phyloP scores from a whole-genome alignment of 2,888 invertebrate species.

The Yponomeuta cagnagella region DNA sequence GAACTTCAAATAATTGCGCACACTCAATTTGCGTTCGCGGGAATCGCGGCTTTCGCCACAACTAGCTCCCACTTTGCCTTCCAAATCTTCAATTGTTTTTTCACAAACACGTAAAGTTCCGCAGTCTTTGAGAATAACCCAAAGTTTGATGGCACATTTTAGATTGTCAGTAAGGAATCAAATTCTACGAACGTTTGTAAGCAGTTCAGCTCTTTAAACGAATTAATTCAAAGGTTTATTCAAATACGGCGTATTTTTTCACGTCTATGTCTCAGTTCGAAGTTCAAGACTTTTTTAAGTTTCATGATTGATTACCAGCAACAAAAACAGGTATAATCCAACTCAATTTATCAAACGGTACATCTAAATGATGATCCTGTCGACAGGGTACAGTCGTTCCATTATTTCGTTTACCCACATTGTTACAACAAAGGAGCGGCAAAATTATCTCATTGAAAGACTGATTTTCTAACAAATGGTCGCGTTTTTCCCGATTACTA shows the following conservation, averaged over 20 bases:
- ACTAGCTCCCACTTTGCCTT: not conserved
- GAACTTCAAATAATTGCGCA: constrained; percentile 19
- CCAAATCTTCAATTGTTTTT: not conserved
- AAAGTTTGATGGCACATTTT: too few species aligned
- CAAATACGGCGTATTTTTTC: too few species aligned
- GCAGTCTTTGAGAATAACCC: not conserved
- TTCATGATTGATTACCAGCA: not conserved
- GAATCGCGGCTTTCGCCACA: not conserved
- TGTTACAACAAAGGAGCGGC: not conserved
- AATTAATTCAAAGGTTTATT: too few species aligned
- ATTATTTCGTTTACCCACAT: not conserved
- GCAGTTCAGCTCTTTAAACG: too few species aligned
- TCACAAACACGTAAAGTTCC: not conserved
- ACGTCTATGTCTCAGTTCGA: too few species aligned
- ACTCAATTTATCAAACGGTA: not conserved
- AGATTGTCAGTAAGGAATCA: too few species aligned
- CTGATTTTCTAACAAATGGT: not conserved
- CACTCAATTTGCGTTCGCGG: constrained; percentile 10
- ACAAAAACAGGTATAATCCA: not conserved
- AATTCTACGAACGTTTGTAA: too few species aligned
- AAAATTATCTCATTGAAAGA: constrained; percentile 7
- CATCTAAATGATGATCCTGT: not conserved
- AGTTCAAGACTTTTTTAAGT: too few species aligned
- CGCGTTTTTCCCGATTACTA: not conserved
- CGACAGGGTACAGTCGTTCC: not conserved